Conservation (phyloP, 2,797 vertebrate species). For the Myioborus melanocephalus region DNA sequence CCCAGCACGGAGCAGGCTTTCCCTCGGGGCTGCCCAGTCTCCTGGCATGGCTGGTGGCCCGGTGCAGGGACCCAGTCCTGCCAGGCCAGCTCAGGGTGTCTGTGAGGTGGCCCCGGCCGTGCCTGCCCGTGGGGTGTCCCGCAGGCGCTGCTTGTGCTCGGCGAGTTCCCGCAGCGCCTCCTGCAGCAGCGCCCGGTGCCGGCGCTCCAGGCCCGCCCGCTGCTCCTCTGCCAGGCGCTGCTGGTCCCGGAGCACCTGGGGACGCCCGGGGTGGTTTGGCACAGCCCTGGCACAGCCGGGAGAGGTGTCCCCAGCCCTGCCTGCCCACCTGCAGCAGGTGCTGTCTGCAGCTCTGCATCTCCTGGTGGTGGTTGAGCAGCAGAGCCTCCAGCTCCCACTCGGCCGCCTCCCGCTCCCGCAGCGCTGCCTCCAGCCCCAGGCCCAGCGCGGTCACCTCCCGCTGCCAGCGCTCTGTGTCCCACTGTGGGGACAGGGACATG, state of each 20-base stretch:
- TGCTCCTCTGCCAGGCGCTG: slow-evolving; percentile 78
- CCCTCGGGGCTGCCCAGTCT: fast-evolving
- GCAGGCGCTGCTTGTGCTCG: slow-evolving; percentile 79
- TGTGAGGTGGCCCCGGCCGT: neutral
- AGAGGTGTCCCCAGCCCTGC: neutral
- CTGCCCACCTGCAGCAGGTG: slow-evolving; percentile 77
- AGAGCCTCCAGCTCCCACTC: slow-evolving; percentile 77
- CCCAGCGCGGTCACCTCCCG: slow-evolving; percentile 75
- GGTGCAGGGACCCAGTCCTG: fast-evolving
- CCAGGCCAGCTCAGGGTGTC: neutral
- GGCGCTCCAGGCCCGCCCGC: slow-evolving; percentile 70
- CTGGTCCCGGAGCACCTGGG: slow-evolving; percentile 84
- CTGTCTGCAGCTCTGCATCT: slow-evolving; percentile 72
- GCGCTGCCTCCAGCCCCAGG: slow-evolving; percentile 81
- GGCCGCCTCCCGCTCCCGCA: slow-evolving; percentile 74
- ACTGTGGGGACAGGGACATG: neutral
- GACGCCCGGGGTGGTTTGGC: neutral
- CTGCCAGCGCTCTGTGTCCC: slow-evolving; percentile 71
- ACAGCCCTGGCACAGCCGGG: neutral
- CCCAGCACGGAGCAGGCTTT: neutral
- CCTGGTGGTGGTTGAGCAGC: slow-evolving; percentile 69
- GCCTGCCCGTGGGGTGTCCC: slow-evolving; percentile 57
- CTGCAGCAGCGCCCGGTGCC: slow-evolving; percentile 76
- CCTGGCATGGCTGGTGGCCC: neutral
- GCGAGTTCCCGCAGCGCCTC: slow-evolving; percentile 76